Percentiles rank a stretch among this genome's conserved stretches.
Conservation (phyloP, 2,888 invertebrate species). For the Heliconius erato region DNA sequence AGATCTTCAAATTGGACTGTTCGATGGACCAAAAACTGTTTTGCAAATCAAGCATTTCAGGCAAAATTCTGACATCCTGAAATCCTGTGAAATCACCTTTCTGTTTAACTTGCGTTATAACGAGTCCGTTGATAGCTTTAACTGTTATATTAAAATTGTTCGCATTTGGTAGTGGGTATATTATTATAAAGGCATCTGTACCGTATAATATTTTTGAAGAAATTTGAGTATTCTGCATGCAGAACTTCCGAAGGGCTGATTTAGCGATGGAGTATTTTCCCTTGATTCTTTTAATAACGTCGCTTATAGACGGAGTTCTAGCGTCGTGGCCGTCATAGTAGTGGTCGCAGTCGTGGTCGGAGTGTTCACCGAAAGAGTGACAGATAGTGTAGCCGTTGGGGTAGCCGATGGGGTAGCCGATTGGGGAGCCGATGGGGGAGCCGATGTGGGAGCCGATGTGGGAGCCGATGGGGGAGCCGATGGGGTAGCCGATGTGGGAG, state of each 20-base stretch:
- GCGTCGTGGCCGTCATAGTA: neutral
- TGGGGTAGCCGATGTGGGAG: too few relatives aligned
- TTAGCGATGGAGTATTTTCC: neutral
- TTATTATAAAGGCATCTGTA: neutral
- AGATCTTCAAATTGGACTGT: neutral
- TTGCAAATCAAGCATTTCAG: conserved; percentile 12
- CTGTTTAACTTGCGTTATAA: conserved; percentile 3
- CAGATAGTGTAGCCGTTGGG: too few relatives aligned
- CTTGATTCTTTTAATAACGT: neutral
- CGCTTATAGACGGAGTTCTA: neutral
- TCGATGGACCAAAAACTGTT: neutral
- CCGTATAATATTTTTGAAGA: conserved; percentile 3
- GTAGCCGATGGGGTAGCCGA: too few relatives aligned
- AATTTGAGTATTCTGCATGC: neutral
- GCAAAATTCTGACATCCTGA: conserved; percentile 12
- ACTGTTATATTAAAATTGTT: neutral
- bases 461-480: too few relatives aligned
- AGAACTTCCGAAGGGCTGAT: neutral
- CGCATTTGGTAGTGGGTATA: neutral
- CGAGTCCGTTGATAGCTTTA: neutral
- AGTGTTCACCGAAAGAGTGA: too few relatives aligned
- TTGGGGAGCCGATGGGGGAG: too few relatives aligned
- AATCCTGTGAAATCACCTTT: conserved; percentile 3
- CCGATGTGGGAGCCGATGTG: too few relatives aligned
- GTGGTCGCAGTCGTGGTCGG: neutral